Evolutionary conservation across 2,113 vertebrate genomes (phyloP).

Genomic region (Siphamia tubifer): DNA sequence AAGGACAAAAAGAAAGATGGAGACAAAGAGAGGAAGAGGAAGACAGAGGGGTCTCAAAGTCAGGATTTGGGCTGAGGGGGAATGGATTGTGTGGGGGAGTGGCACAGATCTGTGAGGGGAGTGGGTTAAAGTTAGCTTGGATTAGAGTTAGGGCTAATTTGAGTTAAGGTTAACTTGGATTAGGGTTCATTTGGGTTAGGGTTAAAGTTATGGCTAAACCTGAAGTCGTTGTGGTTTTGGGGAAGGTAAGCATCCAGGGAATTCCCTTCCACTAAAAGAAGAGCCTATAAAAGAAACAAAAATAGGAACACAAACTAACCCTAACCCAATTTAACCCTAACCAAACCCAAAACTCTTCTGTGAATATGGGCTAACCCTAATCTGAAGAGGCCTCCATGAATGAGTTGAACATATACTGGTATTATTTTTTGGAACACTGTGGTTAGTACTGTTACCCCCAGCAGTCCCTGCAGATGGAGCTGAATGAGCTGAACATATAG

Average conservation of each 20-base stretch:
- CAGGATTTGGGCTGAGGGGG: conserved; percentile 26
- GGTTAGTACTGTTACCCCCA: conserved; percentile 62
- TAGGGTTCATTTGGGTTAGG: too few relatives aligned
- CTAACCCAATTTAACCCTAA: too few relatives aligned
- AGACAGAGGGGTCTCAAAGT: conserved; percentile 20
- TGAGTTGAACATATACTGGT: neutral
- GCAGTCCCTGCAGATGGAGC: conserved; percentile 37
- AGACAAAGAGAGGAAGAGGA: conserved; percentile 8
- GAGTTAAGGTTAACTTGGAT: too few relatives aligned
- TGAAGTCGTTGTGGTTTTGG: neutral
- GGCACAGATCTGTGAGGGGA: too few relatives aligned
- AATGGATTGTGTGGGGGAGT: conserved; percentile 50
- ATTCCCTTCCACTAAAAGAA: neutral
- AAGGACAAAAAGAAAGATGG: too few relatives aligned
- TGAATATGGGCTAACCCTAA: too few relatives aligned
- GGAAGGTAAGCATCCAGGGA: neutral
- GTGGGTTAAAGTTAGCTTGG: too few relatives aligned
- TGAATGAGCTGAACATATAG: too few relatives aligned
- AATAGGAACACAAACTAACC: too few relatives aligned
- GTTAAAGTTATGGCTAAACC: neutral
- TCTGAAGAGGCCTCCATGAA: neutral
- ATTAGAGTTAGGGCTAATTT: too few relatives aligned
- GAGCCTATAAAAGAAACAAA: neutral
- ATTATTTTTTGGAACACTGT: too few relatives aligned
- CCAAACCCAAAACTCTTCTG: too few relatives aligned